Evolutionary conservation across 2,888 invertebrate species (phyloP).

Genomic region (Antheraea assamensis): DNA sequence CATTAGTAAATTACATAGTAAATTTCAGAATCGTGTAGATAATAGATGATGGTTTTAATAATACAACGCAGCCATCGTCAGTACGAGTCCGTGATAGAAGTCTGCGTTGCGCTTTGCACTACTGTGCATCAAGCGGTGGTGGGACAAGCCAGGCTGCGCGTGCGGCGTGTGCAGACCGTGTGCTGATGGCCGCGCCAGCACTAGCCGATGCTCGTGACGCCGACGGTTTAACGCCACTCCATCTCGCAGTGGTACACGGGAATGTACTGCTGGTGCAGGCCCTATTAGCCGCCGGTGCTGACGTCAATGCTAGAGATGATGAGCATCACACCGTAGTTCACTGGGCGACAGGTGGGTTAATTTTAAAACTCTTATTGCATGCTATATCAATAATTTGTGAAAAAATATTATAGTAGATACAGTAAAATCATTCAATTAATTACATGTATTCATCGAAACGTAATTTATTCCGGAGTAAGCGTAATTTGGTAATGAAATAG

Average conservation of each 20-base stretch:
- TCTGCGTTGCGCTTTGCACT: conserved; percentile 94
- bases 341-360: conserved; percentile 95
- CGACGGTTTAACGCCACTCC: conserved; percentile 97
- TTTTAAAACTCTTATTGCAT: not conserved
- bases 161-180: conserved; percentile 93
- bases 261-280: conserved; percentile 93
- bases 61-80: conserved; percentile 56
- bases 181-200: conserved; percentile 93
- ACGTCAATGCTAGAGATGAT: conserved; percentile 94
- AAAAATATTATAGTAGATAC: not conserved
- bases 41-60: not conserved
- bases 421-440: not conserved
- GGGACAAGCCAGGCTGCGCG: conserved; percentile 85
- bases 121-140: conserved; percentile 92
- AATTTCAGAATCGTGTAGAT: not conserved
- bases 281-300: conserved; percentile 93
- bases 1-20: not conserved
- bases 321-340: conserved; percentile 98
- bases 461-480: not conserved
- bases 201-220: conserved; percentile 93
- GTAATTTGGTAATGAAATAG: conserved; percentile 14
- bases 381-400: not conserved
- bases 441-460: not conserved
- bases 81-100: conserved; percentile 90
- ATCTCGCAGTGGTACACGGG: conserved; percentile 97